Percentiles rank a stretch among this genome's conserved stretches.
These are phyloP conservation scores for Dicrurus megarhynchus DNA, from an alignment of 2,113 vertebrate genomes.

Conservation along the genomic window DNA sequence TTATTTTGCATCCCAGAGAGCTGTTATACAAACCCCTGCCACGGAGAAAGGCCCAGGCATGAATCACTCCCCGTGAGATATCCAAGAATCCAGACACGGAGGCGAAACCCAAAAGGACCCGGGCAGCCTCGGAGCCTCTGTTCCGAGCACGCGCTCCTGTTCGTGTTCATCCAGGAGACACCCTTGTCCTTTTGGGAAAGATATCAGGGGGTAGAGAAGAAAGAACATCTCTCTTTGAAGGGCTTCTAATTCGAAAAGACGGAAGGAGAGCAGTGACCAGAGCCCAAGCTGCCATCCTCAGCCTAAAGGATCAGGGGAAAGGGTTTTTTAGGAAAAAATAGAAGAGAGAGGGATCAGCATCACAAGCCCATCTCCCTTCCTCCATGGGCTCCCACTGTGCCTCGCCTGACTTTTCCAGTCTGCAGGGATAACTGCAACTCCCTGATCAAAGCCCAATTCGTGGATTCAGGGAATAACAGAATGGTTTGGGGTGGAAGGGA, in stretches of 20 bases:
- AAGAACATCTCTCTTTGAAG: neutral
- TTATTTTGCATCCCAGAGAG: neutral
- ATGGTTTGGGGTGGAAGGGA: neutral
- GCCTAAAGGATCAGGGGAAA: neutral
- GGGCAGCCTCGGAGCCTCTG: neutral
- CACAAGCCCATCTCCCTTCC: neutral
- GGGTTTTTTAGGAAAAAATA: neutral
- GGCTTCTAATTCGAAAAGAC: neutral
- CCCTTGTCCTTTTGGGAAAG: neutral
- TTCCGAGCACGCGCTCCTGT: rapidly evolving
- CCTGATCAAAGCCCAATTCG: neutral
- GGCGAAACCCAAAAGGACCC: neutral
- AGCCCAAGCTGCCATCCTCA: neutral
- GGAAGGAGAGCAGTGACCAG: neutral
- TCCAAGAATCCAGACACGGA: neutral
- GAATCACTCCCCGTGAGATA: neutral
- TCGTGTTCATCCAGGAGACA: neutral
- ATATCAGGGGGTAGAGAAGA: neutral
- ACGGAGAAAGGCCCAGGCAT: neutral
- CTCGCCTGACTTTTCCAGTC: neutral
- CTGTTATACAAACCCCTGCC: neutral
- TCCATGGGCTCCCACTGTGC: neutral
- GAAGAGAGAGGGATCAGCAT: neutral
- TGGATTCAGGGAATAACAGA: neutral
- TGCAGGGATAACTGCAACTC: neutral